These are phyloP conservation scores for Hymenopus coronatus DNA, from an alignment of 2,888 invertebrate genomes.

Conservation along the genomic window DNA sequence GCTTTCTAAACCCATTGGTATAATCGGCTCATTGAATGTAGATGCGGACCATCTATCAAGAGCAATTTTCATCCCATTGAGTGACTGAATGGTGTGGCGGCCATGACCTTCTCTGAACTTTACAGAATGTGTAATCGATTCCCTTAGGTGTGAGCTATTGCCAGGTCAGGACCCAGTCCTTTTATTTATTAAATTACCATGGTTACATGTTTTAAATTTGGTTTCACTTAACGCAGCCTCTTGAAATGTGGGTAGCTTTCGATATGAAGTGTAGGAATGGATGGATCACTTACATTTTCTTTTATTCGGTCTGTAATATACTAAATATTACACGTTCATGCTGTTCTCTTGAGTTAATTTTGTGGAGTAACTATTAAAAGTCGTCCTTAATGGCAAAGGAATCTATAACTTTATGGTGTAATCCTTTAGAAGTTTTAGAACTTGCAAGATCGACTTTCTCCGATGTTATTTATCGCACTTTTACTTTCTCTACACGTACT, in stretches of 20 bases:
- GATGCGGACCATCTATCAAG: not conserved
- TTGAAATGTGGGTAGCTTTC: not conserved
- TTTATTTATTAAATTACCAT: not conserved
- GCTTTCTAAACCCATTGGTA: not conserved
- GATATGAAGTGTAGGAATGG: not conserved
- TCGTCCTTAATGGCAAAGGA: too few relatives aligned
- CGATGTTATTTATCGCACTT: too few relatives aligned
- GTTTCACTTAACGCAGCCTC: not conserved
- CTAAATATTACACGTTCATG: too few relatives aligned
- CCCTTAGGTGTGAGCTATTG: not conserved
- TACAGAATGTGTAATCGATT: not conserved
- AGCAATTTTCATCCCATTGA: not conserved
- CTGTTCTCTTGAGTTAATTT: too few relatives aligned
- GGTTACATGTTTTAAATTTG: not conserved
- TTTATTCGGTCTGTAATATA: too few relatives aligned
- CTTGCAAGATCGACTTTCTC: too few relatives aligned
- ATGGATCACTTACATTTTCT: too few relatives aligned
- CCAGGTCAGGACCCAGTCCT: not conserved
- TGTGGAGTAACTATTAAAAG: too few relatives aligned
- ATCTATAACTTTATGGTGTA: too few relatives aligned
- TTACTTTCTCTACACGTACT: too few relatives aligned
- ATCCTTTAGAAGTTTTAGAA: too few relatives aligned
- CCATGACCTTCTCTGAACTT: not conserved
- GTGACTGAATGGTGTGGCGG: not conserved
- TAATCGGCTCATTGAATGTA: not conserved